Evolutionary conservation across 1,140 invertebrate species (phyloP), one percentile per base, ranked within the genome.

Genomic region (Polypedilum vanderplanki): DNA sequence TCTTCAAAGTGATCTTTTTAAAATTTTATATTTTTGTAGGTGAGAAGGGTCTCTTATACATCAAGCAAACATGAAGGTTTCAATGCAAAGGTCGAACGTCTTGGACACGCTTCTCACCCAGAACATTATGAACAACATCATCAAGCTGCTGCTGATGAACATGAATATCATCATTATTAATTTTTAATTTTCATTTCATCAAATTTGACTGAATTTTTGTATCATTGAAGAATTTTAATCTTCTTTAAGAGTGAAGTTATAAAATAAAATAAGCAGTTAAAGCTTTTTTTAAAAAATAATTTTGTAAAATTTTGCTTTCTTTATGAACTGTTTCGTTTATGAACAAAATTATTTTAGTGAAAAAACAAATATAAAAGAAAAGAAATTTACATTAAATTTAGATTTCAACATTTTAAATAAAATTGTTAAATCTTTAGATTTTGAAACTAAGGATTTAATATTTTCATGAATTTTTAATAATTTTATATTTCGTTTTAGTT

Each of bases 61-160:
- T 86, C 86, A 40, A 87, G 87, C 77, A 81, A 84, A 20, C 80
- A 84, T 76, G 84, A 83, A 75, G 86, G 86, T 24, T 87, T 87
- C 79, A 86, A 87, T 77, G 86, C 86, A 1, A 81, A 84, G 18
- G 87, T 88, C 10, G 85, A 87, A 76, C 86, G 85, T 77, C 83
- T 85, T 40, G 85, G 86, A 41, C 84, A 85, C 17, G 83, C 83
- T 77, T 74, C 83, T 41, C 84, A 86, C 77, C 83, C 84, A 12
- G 9, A 67, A 40, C 22, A 33, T 73, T 24, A 22, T 41, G 17
- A 65, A 46, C 2, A 15, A 4, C 46, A 57, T 15, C 46, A 57
- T 57, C 46, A 57, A n/a, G 41, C 15, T 46, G 7, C 41, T 10
- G 46, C 12, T 4, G 12, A 57, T 57, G 46, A n/a, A 57, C 12